Percentiles rank a stretch among this genome's conserved stretches.
Evolutionary conservation across 2,888 invertebrate genomes (phyloP).

Genomic region (Drosophila limbata): DNA sequence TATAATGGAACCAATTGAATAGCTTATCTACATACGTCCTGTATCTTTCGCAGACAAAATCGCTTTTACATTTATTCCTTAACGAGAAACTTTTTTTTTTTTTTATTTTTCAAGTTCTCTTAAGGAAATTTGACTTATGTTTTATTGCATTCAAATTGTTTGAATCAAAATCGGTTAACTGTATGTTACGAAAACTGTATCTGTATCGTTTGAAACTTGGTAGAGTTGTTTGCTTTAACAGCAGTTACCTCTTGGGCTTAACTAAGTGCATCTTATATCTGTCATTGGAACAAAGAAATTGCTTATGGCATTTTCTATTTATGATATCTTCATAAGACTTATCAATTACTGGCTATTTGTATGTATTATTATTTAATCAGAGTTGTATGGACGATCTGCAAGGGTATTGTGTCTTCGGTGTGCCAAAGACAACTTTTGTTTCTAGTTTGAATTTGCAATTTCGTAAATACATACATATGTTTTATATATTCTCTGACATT

Average conservation of each 20-base stretch:
- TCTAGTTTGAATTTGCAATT: neutral
- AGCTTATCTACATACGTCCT: neutral
- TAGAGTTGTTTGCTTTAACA: neutral
- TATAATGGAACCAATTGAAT: conserved; percentile 2
- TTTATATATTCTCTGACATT: neutral
- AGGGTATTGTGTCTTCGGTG: conserved; percentile 11
- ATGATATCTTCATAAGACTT: conserved; percentile 6
- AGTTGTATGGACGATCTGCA: conserved; percentile 13
- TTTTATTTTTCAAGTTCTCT: neutral
- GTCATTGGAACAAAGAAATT: neutral
- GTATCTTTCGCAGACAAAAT: conserved; percentile 1
- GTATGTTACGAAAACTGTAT: conserved; percentile 14
- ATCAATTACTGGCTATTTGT: conserved; percentile 1
- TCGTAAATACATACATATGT: too few relatives aligned
- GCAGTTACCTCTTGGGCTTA: neutral
- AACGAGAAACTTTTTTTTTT: neutral
- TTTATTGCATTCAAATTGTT: neutral
- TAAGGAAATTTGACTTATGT: neutral
- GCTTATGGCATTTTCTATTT: neutral
- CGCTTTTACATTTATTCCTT: conserved; percentile 1
- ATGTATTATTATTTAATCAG: neutral
- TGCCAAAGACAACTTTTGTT: conserved; percentile 3
- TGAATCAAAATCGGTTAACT: conserved; percentile 18
- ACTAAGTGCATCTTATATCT: neutral
- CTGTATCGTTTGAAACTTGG: conserved; percentile 2